Conservation (phyloP, 2,888 invertebrate genomes). For the Xanthorhoe spadicearia region DNA sequence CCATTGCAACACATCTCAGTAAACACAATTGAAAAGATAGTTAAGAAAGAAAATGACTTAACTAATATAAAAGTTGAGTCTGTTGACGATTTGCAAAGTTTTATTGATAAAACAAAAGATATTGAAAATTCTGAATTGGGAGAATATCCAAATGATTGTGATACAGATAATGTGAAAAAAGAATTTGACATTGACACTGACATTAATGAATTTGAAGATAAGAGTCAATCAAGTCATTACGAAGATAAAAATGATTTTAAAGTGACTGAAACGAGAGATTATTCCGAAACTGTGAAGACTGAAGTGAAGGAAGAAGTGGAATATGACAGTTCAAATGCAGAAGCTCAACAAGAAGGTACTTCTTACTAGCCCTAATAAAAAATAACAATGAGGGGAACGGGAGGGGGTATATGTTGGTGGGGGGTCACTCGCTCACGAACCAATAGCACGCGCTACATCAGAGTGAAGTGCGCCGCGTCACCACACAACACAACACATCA, state of each 20-base stretch:
- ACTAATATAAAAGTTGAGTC: neutral
- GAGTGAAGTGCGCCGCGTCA: too few species aligned
- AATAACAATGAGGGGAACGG: too few species aligned
- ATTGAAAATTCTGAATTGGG: neutral
- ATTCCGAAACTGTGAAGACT: neutral
- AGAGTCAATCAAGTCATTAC: too few species aligned
- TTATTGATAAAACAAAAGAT: neutral
- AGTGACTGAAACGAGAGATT: too few species aligned
- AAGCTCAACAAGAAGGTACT: neutral
- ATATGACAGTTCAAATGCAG: neutral
- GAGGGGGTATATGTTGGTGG: too few species aligned
- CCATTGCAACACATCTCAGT: neutral
- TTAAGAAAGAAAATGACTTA: neutral
- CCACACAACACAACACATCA: too few species aligned
- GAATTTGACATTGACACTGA: neutral
- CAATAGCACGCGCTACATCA: too few species aligned
- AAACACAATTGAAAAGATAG: neutral
- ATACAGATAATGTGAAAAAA: neutral
- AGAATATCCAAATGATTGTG: neutral
- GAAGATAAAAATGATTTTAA: too few species aligned
- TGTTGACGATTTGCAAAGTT: neutral
- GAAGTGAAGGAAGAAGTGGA: neutral
- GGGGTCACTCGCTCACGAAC: too few species aligned
- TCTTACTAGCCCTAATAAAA: too few species aligned
- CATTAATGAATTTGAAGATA: neutral